Evolutionary conservation across 2,113 vertebrate genomes (phyloP).

Genomic region (Megaceryle maxima): DNA sequence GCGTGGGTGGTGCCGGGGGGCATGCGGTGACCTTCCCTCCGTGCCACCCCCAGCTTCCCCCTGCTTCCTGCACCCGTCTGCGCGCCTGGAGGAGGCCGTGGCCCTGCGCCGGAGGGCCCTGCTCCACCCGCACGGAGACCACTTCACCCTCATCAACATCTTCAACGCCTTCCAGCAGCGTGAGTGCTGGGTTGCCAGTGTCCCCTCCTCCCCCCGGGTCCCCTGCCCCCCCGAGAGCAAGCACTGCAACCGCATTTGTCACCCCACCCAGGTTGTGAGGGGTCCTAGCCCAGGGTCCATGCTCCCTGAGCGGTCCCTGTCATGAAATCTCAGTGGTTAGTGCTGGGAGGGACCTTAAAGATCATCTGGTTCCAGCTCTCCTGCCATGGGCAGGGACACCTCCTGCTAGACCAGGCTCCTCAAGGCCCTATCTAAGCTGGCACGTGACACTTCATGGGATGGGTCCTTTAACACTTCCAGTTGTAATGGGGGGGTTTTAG

Average conservation of each 20-base stretch:
- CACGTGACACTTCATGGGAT: too few relatives aligned
- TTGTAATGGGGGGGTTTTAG: background rate
- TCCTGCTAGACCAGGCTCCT: background rate
- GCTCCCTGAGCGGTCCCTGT: background rate
- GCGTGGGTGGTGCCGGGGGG: background rate
- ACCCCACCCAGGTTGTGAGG: rapidly evolving
- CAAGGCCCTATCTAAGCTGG: background rate
- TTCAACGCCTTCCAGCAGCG: conserved; percentile 84
- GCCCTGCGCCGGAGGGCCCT: conserved; percentile 76
- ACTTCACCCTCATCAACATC: conserved; percentile 87
- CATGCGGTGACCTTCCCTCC: background rate
- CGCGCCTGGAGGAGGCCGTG: conserved; percentile 72
- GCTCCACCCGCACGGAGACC: conserved; percentile 82
- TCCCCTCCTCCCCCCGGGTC: too few relatives aligned
- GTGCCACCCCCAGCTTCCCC: background rate
- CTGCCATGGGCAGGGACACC: background rate
- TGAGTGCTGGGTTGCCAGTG: conserved; percentile 58
- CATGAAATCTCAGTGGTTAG: background rate
- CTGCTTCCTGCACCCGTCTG: conserved; percentile 9
- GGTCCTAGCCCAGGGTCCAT: background rate
- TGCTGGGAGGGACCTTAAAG: background rate
- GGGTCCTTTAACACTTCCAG: background rate
- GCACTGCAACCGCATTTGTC: rapidly evolving
- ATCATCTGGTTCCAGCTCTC: background rate
- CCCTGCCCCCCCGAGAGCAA: background rate